Conservation (phyloP, 1,140 invertebrate species). For the Phortica variegata region DNA sequence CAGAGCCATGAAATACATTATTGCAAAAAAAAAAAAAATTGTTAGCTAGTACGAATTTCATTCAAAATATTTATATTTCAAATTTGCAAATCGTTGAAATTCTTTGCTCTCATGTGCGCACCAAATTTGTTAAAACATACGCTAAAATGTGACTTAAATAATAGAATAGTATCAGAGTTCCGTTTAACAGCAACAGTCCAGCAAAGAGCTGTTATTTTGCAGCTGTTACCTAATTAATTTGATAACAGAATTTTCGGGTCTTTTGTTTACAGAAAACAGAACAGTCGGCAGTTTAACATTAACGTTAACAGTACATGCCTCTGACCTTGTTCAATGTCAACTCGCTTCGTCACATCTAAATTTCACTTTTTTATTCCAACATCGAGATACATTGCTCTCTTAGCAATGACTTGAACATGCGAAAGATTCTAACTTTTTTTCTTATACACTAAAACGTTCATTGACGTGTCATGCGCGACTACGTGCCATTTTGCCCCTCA, state of each 20-base stretch:
- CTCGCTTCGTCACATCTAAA: constrained; percentile 4
- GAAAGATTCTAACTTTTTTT: background rate
- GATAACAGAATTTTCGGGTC: constrained; percentile 2
- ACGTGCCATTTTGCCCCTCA: background rate
- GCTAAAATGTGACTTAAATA: background rate
- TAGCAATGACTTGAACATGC: constrained; percentile 30
- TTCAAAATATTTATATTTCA: too few relatives aligned
- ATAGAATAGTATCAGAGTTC: constrained; percentile 24
- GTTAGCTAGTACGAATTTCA: too few relatives aligned
- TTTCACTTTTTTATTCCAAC: too few relatives aligned
- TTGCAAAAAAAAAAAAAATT: too few relatives aligned
- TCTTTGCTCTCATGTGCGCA: too few relatives aligned
- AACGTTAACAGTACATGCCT: constrained; percentile 6
- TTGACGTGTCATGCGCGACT: background rate
- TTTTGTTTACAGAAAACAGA: too few relatives aligned
- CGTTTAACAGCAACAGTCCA: constrained; percentile 34
- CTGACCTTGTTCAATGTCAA: constrained; percentile 51
- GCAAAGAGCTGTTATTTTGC: too few relatives aligned
- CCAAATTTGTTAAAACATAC: constrained; percentile 11
- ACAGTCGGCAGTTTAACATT: constrained; percentile 33
- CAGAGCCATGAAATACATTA: too few relatives aligned
- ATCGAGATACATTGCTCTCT: too few relatives aligned
- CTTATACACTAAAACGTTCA: background rate
- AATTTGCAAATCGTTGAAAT: too few relatives aligned
- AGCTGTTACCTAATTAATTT: too few relatives aligned